Evolutionary conservation across 2,888 invertebrate species (phyloP), one percentile per base, ranked within the genome.

Genomic region (Metalampra italica): DNA sequence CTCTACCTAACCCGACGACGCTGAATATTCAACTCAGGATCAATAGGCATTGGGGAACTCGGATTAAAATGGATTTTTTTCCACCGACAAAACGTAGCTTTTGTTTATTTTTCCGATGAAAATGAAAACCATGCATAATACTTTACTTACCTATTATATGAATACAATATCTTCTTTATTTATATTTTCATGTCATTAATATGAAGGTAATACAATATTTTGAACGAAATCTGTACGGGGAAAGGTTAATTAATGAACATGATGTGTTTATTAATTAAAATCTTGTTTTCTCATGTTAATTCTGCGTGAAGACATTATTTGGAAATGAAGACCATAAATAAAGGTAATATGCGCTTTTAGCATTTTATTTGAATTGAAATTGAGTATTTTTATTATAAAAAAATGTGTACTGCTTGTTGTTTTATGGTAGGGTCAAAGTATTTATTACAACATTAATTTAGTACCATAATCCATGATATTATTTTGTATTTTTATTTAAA

Each of bases 1-100:
- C 43, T 30, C 43, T 43, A 43, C 11, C 32, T 43, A 32, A 36
- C 36, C 34, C n/a, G 14, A 12, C 7, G 12, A n/a, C 59, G 54
- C 61, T 64, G 66, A 71, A 68, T 73, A 71, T 68, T 70, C 65
- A 65, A 64, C 57, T 62, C 51, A 55, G 60, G 63, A 70, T 66
- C 68, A 66, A 71, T 66, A 61, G 56, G 62, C 56, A 60, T 58
- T 62, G 64, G 58, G 56, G 58, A 60, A 53, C 54, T 57, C 51
- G 53, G 56, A 65, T 65, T 66, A 62, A 66, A 71, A 60, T 48
- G 55, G 60, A 59, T 64, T 62, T 60, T 61, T 59, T 50, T 48
- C 34, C n/a, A 40, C 30, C 12, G 22, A 47, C 41, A 40, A 40
- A 42, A 32, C 11, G n/a, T 22, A 32, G 32, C 13, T 29, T 42